phyloP scores from a whole-genome alignment of 1,140 invertebrate genomes.

The Lordiphosa collinella region DNA sequence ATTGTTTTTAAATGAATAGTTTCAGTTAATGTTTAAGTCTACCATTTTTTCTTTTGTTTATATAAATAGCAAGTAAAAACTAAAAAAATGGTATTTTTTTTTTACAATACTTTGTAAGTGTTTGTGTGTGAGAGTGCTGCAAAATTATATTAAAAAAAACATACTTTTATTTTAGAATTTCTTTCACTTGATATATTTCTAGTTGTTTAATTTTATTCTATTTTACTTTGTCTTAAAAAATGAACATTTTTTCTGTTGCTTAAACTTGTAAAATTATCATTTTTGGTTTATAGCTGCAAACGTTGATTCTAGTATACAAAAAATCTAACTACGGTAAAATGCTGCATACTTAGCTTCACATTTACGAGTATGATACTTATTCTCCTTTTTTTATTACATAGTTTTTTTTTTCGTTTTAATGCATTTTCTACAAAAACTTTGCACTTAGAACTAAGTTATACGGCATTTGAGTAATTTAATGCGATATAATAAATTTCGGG shows the following conservation, averaged over 20 bases:
- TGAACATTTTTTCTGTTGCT: slow-evolving; percentile 49
- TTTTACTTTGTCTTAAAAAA: slow-evolving; percentile 54
- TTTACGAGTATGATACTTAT: slow-evolving; percentile 66
- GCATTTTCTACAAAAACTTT: slow-evolving; percentile 67
- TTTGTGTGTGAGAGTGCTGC: slow-evolving; percentile 49
- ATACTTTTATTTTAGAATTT: slow-evolving; percentile 21
- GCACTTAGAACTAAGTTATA: slow-evolving; percentile 51
- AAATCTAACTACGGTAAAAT: slow-evolving; percentile 75
- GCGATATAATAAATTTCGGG: slow-evolving; percentile 53
- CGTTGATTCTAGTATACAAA: slow-evolving; percentile 60
- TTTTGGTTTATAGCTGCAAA: slow-evolving; percentile 51
- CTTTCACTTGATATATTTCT: slow-evolving; percentile 26
- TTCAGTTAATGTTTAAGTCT: slow-evolving; percentile 26
- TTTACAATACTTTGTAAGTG: slow-evolving; percentile 44
- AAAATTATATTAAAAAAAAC: slow-evolving; percentile 57
- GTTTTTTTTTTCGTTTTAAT: slow-evolving; percentile 36
- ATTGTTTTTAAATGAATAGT: slow-evolving; percentile 25
- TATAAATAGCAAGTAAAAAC: slow-evolving; percentile 72
- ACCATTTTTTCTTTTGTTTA: slow-evolving; percentile 58
- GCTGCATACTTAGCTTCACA: slow-evolving; percentile 55
- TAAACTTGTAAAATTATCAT: slow-evolving; percentile 57
- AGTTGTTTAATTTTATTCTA: slow-evolving; percentile 57
- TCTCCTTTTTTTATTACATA: slow-evolving; percentile 47
- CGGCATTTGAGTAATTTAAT: slow-evolving; percentile 61
- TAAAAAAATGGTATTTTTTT: slow-evolving; percentile 51